Conservation (phyloP, 2,113 vertebrate species). For the Pteronura brasiliensis region DNA sequence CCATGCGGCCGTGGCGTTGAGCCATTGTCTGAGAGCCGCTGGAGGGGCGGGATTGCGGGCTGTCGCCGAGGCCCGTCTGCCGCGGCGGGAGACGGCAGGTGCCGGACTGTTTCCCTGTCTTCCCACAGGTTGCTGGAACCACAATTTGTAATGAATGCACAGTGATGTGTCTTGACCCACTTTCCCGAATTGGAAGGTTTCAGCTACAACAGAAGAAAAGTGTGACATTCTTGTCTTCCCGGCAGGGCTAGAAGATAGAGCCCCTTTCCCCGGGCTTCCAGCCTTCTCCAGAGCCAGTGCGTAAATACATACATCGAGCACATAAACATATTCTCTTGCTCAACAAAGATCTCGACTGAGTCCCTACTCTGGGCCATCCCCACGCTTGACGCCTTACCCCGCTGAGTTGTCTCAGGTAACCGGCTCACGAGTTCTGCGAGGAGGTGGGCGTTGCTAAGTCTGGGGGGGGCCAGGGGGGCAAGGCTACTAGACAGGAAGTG, state of each 20-base stretch:
- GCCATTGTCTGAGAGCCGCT: background rate
- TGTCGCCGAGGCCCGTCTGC: background rate
- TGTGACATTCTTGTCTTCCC: background rate
- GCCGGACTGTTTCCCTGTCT: background rate
- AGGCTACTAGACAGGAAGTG: background rate
- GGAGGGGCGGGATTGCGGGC: background rate
- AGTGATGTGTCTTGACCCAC: constrained; percentile 16
- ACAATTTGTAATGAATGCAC: constrained; percentile 32
- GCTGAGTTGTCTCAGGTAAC: background rate
- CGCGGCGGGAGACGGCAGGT: background rate
- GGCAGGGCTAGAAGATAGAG: background rate
- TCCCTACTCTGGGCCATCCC: background rate
- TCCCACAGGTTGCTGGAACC: background rate
- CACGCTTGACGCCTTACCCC: background rate
- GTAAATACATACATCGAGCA: background rate
- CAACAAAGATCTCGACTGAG: background rate
- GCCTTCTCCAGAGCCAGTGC: background rate
- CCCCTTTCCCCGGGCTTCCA: background rate
- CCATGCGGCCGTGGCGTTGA: background rate
- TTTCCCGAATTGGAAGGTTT: constrained; percentile 42
- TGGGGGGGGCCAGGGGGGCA: background rate
- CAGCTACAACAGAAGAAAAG: background rate
- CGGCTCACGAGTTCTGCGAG: background rate
- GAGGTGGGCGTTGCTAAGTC: background rate
- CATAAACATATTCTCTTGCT: background rate